Evolutionary conservation across 1,140 invertebrate species (phyloP).

Genomic region (Temnothorax nylanderi): DNA sequence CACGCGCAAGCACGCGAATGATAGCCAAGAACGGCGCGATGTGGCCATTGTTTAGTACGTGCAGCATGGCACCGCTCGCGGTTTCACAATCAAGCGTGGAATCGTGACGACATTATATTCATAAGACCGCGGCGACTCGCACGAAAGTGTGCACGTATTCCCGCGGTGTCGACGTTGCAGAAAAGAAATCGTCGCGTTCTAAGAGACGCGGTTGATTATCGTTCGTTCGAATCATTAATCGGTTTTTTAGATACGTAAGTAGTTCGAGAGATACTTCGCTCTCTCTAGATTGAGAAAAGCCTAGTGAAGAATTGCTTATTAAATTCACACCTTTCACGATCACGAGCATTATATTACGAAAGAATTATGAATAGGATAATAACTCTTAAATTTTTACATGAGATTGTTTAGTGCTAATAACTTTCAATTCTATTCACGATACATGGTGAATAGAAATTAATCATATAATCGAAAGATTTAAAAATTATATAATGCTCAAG

Average conservation of each 20-base stretch:
- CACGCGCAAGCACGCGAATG: constrained; percentile 34
- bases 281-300: constrained; percentile 2
- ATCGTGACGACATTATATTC: constrained; percentile 81
- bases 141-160: constrained; percentile 65
- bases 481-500: neutral
- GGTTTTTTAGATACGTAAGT: constrained; percentile 15
- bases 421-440: neutral
- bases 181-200: neutral
- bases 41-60: constrained; percentile 78
- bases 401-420: neutral
- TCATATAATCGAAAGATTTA: neutral
- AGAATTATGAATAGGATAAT: constrained; percentile 52
- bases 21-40: constrained; percentile 46
- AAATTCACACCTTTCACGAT: constrained; percentile 32
- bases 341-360: constrained; percentile 6
- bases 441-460: neutral
- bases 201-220: constrained; percentile 14
- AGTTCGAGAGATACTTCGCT: constrained; percentile 3
- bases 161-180: constrained; percentile 12
- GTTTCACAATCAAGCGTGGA: constrained; percentile 81
- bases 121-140: constrained; percentile 75
- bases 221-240: constrained; percentile 24
- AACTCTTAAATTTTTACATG: neutral
- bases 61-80: constrained; percentile 69
- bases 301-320: constrained; percentile 20